Evolutionary conservation across 2,888 invertebrate genomes (phyloP), one percentile per base, ranked within the genome.

Genomic region (Nomada ruficornis): DNA sequence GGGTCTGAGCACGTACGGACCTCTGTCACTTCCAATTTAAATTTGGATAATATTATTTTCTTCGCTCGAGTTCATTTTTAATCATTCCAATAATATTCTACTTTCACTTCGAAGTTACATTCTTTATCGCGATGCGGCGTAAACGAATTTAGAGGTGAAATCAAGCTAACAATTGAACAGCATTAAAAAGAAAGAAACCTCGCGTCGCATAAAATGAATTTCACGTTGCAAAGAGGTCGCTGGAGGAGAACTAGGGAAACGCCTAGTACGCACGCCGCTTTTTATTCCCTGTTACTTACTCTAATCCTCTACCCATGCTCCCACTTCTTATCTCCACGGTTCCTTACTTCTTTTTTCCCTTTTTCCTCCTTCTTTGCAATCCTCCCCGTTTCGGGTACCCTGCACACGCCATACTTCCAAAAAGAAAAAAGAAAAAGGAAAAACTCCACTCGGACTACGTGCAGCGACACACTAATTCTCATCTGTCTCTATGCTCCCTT

Each of bases 301-400:
- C 57, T 76, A 81, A 70, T 68, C 69, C 68, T 29, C 74, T 29
- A 71, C 60, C 68, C 65, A 20, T 20, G 62, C 62, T 42, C 26
- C 52, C 15, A 20, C 75, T 67, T 73, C 74, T 77, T 76, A 72
- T 71, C 79, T 77, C 71, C 71, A 42, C 23, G 54, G 62, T 69
- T 77, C 55, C 80, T 76, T 77, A 59, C 73, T 70, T 72, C 69
- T 55, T 69, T 59, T 59, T 10, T 47, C 7, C 52, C 29, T 44
- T 20, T 29, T 47, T 47, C 15, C 47, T 47, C 47, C 20, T 50
- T 69, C 69, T 64, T 65, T 55, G 20, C 52, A 50, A 73, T 77
- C 55, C 65, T 62, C 55, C 62, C 36, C 42, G 64, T 68, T 84
- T 71, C 64, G 36, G 47, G 52, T 23, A 36, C 65, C 68, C 68